These are phyloP conservation scores for Esperia sulphurella DNA, from an alignment of 2,888 invertebrate species.

Conservation along the genomic window DNA sequence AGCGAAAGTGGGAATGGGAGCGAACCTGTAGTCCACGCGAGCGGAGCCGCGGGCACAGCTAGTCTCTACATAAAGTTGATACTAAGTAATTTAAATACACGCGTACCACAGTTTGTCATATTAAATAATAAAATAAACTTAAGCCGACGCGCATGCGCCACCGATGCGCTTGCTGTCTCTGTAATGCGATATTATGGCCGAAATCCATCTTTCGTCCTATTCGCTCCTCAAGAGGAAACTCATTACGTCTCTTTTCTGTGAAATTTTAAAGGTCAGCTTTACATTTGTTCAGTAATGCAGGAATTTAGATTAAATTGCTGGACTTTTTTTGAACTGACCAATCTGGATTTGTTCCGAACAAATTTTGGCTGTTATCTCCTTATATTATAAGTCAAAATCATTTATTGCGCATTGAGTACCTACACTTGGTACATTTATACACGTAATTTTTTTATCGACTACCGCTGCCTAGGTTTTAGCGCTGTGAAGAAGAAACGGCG, in stretches of 20 bases:
- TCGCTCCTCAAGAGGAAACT: slow-evolving; percentile 3
- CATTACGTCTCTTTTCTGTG: slow-evolving; percentile 2
- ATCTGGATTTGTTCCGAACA: background rate
- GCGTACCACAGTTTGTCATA: slow-evolving; percentile 29
- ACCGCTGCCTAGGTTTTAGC: too few relatives aligned
- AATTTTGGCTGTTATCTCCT: background rate
- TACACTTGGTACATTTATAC: too few relatives aligned
- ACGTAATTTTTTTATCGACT: too few relatives aligned
- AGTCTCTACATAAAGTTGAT: background rate
- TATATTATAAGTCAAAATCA: too few relatives aligned
- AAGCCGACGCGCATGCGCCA: slow-evolving; percentile 13
- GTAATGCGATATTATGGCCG: slow-evolving; percentile 33
- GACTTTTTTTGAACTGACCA: too few relatives aligned
- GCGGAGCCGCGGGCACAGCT: too few relatives aligned
- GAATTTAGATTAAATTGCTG: background rate
- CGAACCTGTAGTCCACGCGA: too few relatives aligned
- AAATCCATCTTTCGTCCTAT: slow-evolving; percentile 12
- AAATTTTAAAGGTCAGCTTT: slow-evolving; percentile 2
- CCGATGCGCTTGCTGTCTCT: slow-evolving; percentile 19
- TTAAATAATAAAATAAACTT: slow-evolving; percentile 29
- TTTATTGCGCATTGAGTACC: too few relatives aligned
- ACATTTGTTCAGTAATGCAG: background rate
- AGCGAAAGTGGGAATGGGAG: too few relatives aligned
- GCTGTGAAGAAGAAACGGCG: too few relatives aligned
- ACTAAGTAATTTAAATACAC: slow-evolving; percentile 22